Conservation (phyloP, 2,797 vertebrate genomes). For the Takifugu ocellatus region DNA sequence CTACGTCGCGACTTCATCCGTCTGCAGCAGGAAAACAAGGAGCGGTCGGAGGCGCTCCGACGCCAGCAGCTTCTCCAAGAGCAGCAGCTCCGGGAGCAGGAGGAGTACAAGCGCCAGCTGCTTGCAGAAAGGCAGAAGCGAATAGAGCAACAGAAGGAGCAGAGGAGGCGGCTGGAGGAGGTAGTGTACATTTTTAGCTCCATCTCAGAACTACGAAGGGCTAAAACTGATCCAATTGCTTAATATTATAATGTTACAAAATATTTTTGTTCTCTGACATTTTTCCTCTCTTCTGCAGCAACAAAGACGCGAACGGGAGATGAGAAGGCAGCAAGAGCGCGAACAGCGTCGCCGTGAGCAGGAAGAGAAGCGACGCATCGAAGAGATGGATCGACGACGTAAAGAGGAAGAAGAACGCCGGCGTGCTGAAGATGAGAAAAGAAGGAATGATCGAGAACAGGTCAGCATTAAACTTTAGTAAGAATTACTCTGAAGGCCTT, state of each 20-base stretch:
- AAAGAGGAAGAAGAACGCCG: slow-evolving; percentile 95
- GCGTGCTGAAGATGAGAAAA: slow-evolving; percentile 91
- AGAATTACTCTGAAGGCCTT: background rate
- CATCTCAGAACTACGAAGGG: background rate
- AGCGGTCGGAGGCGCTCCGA: slow-evolving; percentile 83
- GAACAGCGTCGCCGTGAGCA: slow-evolving; percentile 93
- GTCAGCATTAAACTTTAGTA: slow-evolving; percentile 50
- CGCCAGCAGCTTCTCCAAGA: slow-evolving; percentile 84
- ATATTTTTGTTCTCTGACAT: background rate
- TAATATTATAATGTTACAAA: background rate
- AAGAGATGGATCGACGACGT: slow-evolving; percentile 90
- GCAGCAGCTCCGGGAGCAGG: slow-evolving; percentile 84
- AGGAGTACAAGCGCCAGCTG: slow-evolving; percentile 88
- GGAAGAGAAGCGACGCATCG: slow-evolving; percentile 90
- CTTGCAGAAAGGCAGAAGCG: slow-evolving; percentile 88
- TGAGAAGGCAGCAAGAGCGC: slow-evolving; percentile 92
- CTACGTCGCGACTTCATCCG: slow-evolving; percentile 89
- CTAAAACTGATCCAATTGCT: background rate
- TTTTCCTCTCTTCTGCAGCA: slow-evolving; percentile 73
- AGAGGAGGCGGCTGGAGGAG: slow-evolving; percentile 85
- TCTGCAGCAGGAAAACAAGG: slow-evolving; percentile 92
- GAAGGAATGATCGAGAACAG: slow-evolving; percentile 93
- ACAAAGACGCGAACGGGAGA: slow-evolving; percentile 92
- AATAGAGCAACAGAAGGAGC: slow-evolving; percentile 91
- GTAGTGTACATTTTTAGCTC: slow-evolving; percentile 39